Evolutionary conservation across 1,140 invertebrate genomes (phyloP).

Genomic region (Dinoponera quadriceps): DNA sequence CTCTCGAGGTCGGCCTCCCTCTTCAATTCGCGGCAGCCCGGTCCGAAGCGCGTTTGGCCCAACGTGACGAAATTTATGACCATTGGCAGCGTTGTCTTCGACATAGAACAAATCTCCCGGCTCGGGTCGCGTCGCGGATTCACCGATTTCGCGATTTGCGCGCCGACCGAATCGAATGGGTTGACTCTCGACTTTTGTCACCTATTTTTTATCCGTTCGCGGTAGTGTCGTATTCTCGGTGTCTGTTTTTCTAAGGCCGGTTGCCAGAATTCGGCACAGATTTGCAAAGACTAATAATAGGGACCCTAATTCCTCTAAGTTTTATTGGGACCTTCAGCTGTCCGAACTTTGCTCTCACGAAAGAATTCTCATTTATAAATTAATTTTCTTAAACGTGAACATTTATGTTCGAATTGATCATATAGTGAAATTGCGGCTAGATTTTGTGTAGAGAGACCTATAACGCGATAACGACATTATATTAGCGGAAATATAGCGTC

Average conservation of each 20-base stretch:
- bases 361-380: not conserved
- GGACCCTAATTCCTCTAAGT: not conserved
- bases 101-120: conserved; percentile 68
- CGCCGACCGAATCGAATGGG: conserved; percentile 62
- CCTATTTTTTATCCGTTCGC: conserved; percentile 1
- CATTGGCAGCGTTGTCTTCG: conserved; percentile 76
- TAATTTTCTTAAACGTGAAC: not conserved
- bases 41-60: conserved; percentile 43
- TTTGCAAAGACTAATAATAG: not conserved
- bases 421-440: no score
- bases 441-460: not conserved
- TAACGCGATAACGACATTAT: not conserved
- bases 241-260: conserved; percentile 5
- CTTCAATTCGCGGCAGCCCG: conserved; percentile 23
- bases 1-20: conserved; percentile 25
- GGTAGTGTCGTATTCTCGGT: not conserved
- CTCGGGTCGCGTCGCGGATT: conserved; percentile 36
- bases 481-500: not conserved
- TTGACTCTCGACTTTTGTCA: conserved; percentile 31
- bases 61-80: conserved; percentile 75
- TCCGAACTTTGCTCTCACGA: not conserved
- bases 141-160: conserved; percentile 66
- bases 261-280: not conserved
- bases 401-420: not conserved
- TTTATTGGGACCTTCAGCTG: not conserved